Conservation (phyloP, 1,140 invertebrate species). For the Papilio dardanus region DNA sequence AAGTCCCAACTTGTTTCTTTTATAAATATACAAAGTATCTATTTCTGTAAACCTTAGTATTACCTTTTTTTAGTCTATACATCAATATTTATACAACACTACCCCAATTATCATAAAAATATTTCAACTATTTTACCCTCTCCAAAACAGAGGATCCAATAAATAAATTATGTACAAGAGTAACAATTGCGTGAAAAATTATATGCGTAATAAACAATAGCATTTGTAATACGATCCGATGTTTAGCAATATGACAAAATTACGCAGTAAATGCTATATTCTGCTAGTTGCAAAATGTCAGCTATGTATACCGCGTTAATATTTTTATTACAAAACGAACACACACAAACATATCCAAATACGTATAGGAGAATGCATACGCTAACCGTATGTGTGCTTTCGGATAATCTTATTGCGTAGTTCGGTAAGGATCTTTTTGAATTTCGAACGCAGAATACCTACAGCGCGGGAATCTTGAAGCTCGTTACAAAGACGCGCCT, state of each 20-base stretch:
- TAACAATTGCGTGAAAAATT: background rate
- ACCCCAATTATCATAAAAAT: background rate
- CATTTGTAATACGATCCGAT: background rate
- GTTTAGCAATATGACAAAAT: conserved; percentile 35
- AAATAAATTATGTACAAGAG: background rate
- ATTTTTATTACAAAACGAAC: conserved; percentile 40
- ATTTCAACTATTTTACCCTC: background rate
- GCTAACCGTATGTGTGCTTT: conserved; percentile 27
- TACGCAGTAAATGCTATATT: conserved; percentile 38
- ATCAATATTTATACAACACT: too few relatives aligned
- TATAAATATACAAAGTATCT: too few relatives aligned
- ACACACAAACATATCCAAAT: conserved; percentile 32
- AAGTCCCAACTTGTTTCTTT: too few relatives aligned
- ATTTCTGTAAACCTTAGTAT: too few relatives aligned
- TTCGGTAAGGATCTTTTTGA: conserved; percentile 37
- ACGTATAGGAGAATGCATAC: conserved; percentile 31
- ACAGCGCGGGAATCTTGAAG: conserved; percentile 39
- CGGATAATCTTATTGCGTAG: conserved; percentile 35
- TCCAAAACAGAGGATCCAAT: background rate
- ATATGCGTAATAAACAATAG: background rate
- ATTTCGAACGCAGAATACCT: conserved; percentile 36
- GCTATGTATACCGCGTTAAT: conserved; percentile 33
- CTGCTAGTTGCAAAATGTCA: conserved; percentile 40
- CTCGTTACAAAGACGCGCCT: conserved; percentile 45
- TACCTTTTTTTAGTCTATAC: too few relatives aligned